A percentile compares a stretch with the other conserved stretches of the same genome.
Conservation (phyloP, 2,797 vertebrate genomes). For the Amazona finschi region DNA sequence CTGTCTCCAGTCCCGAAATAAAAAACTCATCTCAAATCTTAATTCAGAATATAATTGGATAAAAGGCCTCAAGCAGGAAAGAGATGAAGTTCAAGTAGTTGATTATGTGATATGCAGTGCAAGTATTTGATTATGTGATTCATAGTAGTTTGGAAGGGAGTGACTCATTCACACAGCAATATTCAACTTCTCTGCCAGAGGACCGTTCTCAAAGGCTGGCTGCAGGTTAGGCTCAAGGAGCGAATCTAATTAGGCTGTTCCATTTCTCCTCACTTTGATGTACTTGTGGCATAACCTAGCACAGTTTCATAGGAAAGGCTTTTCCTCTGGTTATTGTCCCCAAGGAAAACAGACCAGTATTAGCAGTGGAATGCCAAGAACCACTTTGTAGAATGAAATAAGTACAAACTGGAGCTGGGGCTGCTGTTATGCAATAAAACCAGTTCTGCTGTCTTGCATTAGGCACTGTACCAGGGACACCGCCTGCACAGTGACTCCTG, state of each 20-base stretch:
- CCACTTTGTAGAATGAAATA: neutral
- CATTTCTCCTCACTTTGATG: neutral
- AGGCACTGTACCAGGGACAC: neutral
- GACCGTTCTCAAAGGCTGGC: neutral
- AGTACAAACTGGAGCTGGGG: neutral
- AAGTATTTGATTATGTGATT: constrained; percentile 71
- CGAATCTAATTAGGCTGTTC: constrained; percentile 24
- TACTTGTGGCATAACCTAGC: neutral
- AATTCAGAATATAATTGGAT: constrained; percentile 66
- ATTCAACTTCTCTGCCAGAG: constrained; percentile 6
- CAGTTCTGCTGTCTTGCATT: neutral
- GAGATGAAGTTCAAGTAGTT: constrained; percentile 61
- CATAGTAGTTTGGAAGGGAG: constrained; percentile 42
- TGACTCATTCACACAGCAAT: constrained; percentile 55
- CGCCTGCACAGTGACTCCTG: neutral
- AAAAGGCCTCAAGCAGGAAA: constrained; percentile 66
- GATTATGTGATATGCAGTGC: constrained; percentile 61
- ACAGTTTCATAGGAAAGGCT: neutral
- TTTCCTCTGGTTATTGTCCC: neutral
- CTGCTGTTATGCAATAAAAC: neutral
- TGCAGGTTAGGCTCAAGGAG: neutral
- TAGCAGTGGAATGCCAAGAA: neutral
- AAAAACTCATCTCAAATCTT: constrained; percentile 49
- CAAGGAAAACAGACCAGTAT: neutral
- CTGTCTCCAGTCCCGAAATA: constrained; percentile 21